A percentile compares a stretch with the other conserved stretches of the same genome.
Conservation (phyloP, 2,113 vertebrate genomes). For the Brachyistius frenatus region DNA sequence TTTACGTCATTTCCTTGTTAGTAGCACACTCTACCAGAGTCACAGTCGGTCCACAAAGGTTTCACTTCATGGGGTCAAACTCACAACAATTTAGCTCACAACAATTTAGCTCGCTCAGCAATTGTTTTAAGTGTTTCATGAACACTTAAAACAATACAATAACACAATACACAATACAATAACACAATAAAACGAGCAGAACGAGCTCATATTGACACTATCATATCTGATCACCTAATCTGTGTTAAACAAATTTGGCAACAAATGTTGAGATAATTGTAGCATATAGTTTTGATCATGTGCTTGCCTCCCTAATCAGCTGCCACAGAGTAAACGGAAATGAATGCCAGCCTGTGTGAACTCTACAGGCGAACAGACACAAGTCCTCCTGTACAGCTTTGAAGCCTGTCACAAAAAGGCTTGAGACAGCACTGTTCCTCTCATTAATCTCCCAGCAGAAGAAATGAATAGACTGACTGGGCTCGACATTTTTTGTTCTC, state of each 20-base stretch:
- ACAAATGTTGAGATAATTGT: constrained; percentile 37
- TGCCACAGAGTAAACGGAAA: constrained; percentile 35
- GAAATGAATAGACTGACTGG: constrained; percentile 71
- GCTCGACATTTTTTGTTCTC: constrained; percentile 68
- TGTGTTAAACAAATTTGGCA: constrained; percentile 26
- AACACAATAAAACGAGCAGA: background rate
- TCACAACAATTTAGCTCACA: constrained; percentile 6
- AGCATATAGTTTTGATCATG: constrained; percentile 54
- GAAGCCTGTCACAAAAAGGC: constrained; percentile 66
- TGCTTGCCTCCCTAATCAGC: constrained; percentile 45
- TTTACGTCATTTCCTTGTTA: constrained; percentile 42
- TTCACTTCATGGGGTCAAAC: constrained; percentile 38
- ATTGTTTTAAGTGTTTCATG: too few relatives aligned
- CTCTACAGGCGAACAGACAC: constrained; percentile 41
- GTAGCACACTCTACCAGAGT: background rate
- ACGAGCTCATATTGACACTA: background rate
- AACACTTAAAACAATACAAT: constrained; percentile 25
- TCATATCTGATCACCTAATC: constrained; percentile 24
- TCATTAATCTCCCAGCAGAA: constrained; percentile 73
- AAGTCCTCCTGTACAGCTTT: constrained; percentile 55
- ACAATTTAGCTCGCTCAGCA: too few relatives aligned
- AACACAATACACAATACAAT: background rate
- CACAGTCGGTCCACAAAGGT: constrained; percentile 22
- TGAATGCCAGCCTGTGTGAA: constrained; percentile 53
- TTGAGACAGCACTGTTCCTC: constrained; percentile 64